Base-by-base conservation (phyloP, 92 coral and sea anemone genomes). In the Zoanthus gigantus region DNA sequence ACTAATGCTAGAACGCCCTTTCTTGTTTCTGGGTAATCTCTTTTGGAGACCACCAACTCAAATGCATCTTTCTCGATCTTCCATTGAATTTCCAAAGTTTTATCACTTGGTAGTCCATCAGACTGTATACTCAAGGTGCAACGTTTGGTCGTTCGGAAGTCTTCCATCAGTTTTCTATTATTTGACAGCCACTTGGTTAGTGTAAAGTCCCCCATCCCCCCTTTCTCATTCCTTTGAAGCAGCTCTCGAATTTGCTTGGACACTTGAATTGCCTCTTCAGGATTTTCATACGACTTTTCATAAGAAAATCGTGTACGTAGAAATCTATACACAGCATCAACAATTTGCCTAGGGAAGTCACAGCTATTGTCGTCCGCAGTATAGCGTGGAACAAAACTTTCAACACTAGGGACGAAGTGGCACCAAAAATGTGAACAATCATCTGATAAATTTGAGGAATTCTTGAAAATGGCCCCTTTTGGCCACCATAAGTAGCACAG, bases 111-210 rank as follows among this genome's bases (percentile, higher is more conserved):
- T 68, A 86, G 44, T 45, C 90, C 78, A 52, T 87, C 71, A 67
- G 79, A 68, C 14, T 84, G 86, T 54, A 90, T 57, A 79, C 79
- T 83, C 75, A 90, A 86, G 89, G 92, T 79, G 89, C 86, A 23
- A 7, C 94, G 86, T 29, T 92, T 91, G 15, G 89, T 86, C 58
- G 18, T 84, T 10, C 92, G 95, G 61, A 94, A 90, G 65, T 92
- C 91, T 60, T 84, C 57, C 50, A 94, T 76, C 61, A 94, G 88
- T 17, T 86, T 84, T 6, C 90, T 90, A 56, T 56, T 15, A 71
- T 86, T 92, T 46, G 93, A 94, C 72, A 90, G 81, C 95, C 95
- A 92, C 74, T 92, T 92, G 28, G 94, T 94, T 34, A 94, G 83
- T 47, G 84, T 46, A 71, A 94, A 94, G 74, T 93, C 95, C 88